Conservation (phyloP, 53 echinoderm and acorn worm genomes). For the Temnopleurus reevesii region DNA sequence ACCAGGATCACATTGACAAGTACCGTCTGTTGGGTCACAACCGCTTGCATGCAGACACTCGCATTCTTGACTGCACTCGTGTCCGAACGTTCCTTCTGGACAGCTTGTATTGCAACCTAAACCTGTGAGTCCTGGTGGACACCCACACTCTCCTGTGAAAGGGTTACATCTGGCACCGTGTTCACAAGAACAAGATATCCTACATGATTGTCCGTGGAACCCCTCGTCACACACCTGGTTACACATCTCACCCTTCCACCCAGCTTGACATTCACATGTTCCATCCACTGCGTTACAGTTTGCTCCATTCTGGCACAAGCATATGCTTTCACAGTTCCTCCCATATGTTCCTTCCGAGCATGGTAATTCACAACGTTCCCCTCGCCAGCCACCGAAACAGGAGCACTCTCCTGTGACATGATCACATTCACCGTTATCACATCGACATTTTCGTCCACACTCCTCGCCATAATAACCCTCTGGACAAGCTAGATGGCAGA, state of each 20-base stretch:
- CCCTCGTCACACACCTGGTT: conserved; percentile 38
- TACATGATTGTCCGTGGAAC: conserved; percentile 9
- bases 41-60: conserved; percentile 48
- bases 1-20: conserved; percentile 16
- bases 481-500: conserved; percentile 62
- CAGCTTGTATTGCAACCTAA: not conserved
- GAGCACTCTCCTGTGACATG: conserved; percentile 42
- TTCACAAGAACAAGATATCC: conserved; percentile 24
- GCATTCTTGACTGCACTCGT: conserved; percentile 24
- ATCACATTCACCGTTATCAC: conserved; percentile 68
- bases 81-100: conserved; percentile 40
- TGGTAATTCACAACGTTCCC: conserved; percentile 31
- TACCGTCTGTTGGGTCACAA: conserved; percentile 23
- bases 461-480: conserved; percentile 61
- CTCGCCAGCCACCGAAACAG: conserved; percentile 29
- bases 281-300: conserved; percentile 5
- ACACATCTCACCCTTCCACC: conserved; percentile 38
- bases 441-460: conserved; percentile 62
- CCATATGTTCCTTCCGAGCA: conserved; percentile 41
- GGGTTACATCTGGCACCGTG: conserved; percentile 36
- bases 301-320: conserved; percentile 23
- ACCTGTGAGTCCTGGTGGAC: conserved; percentile 41
- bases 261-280: conserved; percentile 41
- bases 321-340: conserved; percentile 16
- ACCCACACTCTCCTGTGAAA: conserved; percentile 43